Evolutionary conservation across 1,140 invertebrate genomes (phyloP).

Genomic region (Orussus abietinus): DNA sequence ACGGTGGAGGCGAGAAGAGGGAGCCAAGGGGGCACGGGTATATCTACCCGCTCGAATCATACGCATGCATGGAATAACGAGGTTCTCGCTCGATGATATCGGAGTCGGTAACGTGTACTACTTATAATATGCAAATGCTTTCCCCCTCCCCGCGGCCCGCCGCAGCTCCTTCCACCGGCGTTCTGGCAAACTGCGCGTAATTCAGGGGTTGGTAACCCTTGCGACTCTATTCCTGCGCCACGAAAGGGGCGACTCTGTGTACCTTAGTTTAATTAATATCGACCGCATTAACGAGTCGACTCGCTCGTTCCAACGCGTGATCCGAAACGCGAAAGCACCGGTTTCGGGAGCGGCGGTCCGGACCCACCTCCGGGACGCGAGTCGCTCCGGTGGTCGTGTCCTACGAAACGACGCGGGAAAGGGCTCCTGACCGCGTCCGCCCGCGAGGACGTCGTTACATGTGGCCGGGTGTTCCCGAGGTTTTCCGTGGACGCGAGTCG

Average conservation of each 20-base stretch:
- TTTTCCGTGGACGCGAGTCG: no score
- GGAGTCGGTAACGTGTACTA: conserved; percentile 43
- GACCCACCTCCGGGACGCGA: no score
- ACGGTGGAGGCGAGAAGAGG: conserved; percentile 27
- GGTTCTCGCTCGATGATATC: conserved; percentile 46
- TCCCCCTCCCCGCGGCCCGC: conserved; percentile 12
- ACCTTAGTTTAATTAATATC: conserved; percentile 37
- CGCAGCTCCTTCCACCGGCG: conserved; percentile 12
- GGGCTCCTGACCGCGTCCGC: no score
- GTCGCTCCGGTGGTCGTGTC: no score
- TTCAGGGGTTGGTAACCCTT: conserved; percentile 40
- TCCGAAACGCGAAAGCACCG: no score
- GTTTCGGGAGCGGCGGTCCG: no score
- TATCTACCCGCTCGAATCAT: conserved; percentile 39
- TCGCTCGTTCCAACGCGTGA: no score
- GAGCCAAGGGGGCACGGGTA: conserved; percentile 24
- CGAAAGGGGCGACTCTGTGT: conserved; percentile 12
- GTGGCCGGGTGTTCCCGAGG: no score
- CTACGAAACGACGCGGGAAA: no score
- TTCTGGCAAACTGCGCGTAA: conserved; percentile 31
- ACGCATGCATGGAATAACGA: conserved; percentile 46
- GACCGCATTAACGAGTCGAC: conserved; percentile 13
- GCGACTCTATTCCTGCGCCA: conserved; percentile 21
- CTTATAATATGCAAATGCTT: conserved; percentile 54
- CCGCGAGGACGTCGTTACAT: no score